Conservation (phyloP, 2,113 vertebrate species). For the Epinephelus cyanopodus region DNA sequence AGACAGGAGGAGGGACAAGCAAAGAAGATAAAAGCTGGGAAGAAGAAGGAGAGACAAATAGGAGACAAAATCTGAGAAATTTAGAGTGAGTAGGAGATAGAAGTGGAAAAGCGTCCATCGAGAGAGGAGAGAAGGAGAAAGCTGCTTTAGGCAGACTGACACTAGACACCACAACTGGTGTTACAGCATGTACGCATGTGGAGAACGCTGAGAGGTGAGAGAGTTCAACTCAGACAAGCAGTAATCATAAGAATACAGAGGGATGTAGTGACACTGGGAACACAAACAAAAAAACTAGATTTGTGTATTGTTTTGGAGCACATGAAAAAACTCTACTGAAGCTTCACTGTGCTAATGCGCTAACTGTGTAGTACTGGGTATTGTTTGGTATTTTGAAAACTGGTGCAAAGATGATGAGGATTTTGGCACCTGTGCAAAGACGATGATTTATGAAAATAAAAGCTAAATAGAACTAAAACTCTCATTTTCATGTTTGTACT, state of each 20-base stretch:
- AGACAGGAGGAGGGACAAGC: not conserved
- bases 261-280: not conserved
- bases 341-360: not conserved
- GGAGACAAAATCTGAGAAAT: conserved; percentile 1
- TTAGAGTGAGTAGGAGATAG: not conserved
- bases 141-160: conserved; percentile 9
- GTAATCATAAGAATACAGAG: conserved; percentile 13
- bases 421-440: not conserved
- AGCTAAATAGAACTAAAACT: too few relatives aligned
- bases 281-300: not conserved
- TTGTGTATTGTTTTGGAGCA: not conserved
- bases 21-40: conserved; percentile 15
- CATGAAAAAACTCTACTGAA: not conserved
- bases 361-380: too few relatives aligned
- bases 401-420: not conserved
- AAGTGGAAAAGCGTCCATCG: not conserved
- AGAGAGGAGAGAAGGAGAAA: conserved; percentile 11
- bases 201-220: conserved; percentile 16
- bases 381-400: not conserved
- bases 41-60: not conserved
- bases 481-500: too few relatives aligned
- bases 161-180: not conserved
- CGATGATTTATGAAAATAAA: not conserved
- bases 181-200: not conserved
- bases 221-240: conserved; percentile 17